Base-by-base conservation (phyloP, 2,113 vertebrate species). In the Aleadryas rufinucha region DNA sequence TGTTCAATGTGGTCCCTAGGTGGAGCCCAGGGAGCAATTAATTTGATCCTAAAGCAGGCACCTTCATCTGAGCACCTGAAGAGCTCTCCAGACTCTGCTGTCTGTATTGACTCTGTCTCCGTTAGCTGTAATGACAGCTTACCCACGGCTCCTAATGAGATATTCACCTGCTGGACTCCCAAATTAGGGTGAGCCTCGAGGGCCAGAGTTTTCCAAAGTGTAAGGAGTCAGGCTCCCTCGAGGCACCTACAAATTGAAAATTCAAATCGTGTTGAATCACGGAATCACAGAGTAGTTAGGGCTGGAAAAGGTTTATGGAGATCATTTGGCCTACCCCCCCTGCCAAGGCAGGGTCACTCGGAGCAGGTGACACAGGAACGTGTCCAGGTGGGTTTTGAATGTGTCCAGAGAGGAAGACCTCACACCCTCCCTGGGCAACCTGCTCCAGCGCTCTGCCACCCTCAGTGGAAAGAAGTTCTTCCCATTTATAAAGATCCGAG, bases 91-190 rank as follows among this genome's bases (percentile, higher is more conserved):
- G 41, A 1, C 74, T 8, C 50, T 0, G 4, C n/a, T 9, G 22
- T 6, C 8, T 1, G 1, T 11, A 9, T 1, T 33, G 45, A 3
- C 66, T 47, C 7, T 0, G 1, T 7, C 64, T 19, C 56, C 7
- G 0, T 18, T 26, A 49, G 35, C 63, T 19, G 13, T 7, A 49
- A 41, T 5, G 23, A 11, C 16, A 22, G 16, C 24, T 22, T 1
- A 24, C 21, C 22, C 52, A 5, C 5, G 1, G 45, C 28, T 54
- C 78, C 47, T 21, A 23, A 26, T 2, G 0, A 18, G 20, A 49
- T 49, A 3, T 15, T n/a, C 7, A 30, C 27, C 16, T 16, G 7
- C 16, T 0, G 6, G 4, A 4, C 57, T 30, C 27, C 17, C 6
- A 22, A 14, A 33, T 5, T 4, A 24, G 10, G 22, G 12, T 8